phyloP scores from a whole-genome alignment of 2,888 invertebrate species.

The Lithodes maja region DNA sequence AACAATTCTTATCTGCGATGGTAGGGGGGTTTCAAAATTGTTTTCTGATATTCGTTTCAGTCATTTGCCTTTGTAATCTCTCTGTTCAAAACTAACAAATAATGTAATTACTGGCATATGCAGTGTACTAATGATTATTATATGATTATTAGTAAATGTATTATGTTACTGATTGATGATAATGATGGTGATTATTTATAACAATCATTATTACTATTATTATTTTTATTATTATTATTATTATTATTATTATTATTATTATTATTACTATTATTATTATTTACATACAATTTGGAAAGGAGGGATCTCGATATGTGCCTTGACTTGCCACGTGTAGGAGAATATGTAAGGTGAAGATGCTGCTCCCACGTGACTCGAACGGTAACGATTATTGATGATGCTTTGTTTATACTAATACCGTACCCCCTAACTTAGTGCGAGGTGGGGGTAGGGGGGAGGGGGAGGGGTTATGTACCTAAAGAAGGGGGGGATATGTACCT shows the following conservation, averaged over 20 bases:
- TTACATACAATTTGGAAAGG: too few species aligned
- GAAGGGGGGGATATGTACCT: background rate
- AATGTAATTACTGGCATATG: background rate
- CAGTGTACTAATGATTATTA: background rate
- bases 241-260: too few species aligned
- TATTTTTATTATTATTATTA: too few species aligned
- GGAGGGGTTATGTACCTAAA: background rate
- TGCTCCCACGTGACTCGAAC: background rate
- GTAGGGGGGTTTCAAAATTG: too few species aligned
- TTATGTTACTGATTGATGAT: background rate
- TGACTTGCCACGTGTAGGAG: background rate
- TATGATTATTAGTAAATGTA: background rate
- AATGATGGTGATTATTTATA: background rate
- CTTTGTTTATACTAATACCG: background rate
- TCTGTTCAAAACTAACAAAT: background rate
- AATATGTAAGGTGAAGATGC: background rate
- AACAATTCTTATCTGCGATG: too few species aligned
- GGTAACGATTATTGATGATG: background rate
- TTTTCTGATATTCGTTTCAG: too few species aligned
- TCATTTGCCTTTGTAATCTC: too few species aligned
- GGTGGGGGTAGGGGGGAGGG: constrained; percentile 1
- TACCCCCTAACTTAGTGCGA: background rate
- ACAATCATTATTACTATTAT: background rate
- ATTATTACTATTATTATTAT: too few species aligned
- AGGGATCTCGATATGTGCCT: too few species aligned